Evolutionary conservation across 2,888 invertebrate genomes (phyloP).

Genomic region (Mellilla xanthometata): DNA sequence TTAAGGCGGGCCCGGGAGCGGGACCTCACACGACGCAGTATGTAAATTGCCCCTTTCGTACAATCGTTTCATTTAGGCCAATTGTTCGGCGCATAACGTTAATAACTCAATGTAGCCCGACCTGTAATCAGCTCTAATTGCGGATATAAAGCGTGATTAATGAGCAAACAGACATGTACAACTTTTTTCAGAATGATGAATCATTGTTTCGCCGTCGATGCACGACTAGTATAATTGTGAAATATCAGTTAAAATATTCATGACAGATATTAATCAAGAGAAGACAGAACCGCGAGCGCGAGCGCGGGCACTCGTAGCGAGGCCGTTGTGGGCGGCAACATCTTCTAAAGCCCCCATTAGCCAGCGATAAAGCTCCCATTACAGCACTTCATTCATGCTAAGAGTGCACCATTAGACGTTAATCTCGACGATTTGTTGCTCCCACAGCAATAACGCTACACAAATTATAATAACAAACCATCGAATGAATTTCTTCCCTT

Average conservation of each 20-base stretch:
- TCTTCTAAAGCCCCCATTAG: slow-evolving; percentile 54
- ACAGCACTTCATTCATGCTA: slow-evolving; percentile 62
- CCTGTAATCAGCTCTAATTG: slow-evolving; percentile 31
- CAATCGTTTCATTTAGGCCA: slow-evolving; percentile 26
- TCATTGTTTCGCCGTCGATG: not conserved
- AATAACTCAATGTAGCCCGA: slow-evolving; percentile 32
- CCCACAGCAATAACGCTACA: slow-evolving; percentile 37
- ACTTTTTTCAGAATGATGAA: slow-evolving; percentile 6
- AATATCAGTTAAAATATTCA: not conserved
- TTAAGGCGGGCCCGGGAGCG: slow-evolving; percentile 45
- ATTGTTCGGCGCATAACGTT: slow-evolving; percentile 28
- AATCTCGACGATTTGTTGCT: slow-evolving; percentile 57
- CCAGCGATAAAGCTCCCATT: slow-evolving; percentile 60
- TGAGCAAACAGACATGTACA: slow-evolving; percentile 14
- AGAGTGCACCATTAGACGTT: slow-evolving; percentile 60
- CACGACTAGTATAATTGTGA: not conserved
- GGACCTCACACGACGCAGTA: slow-evolving; percentile 40
- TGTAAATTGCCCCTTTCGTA: slow-evolving; percentile 28
- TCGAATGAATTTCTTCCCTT: slow-evolving; percentile 8
- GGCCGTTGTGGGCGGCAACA: slow-evolving; percentile 45
- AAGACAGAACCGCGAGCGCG: slow-evolving; percentile 3
- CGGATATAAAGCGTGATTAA: slow-evolving; percentile 29
- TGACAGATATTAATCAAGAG: slow-evolving; percentile 12
- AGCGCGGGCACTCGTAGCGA: slow-evolving; percentile 22
- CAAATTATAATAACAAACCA: slow-evolving; percentile 32